A percentile compares a stretch with the other conserved stretches of the same genome.
These are phyloP conservation scores for Acanthornis magna DNA, from an alignment of 2,797 vertebrate species.

Conservation along the genomic window DNA sequence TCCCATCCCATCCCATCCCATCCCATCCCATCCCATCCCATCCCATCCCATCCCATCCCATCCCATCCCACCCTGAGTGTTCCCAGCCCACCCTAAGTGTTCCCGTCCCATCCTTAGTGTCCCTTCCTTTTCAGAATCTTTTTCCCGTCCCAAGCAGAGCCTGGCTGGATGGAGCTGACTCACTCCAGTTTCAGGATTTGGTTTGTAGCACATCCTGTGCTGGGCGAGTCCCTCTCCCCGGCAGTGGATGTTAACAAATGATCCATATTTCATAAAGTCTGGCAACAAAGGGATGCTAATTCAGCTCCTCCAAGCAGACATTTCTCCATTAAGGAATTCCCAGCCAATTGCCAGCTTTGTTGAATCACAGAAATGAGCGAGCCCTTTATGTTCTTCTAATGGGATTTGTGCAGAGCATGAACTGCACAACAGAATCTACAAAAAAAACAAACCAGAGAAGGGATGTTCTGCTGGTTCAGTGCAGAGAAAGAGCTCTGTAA, in stretches of 20 bases:
- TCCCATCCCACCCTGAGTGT: no score
- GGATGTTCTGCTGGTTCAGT: background rate
- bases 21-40: no score
- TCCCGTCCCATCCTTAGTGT: no score
- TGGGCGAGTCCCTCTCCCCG: background rate
- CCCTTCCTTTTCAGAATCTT: background rate
- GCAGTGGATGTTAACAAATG: no score
- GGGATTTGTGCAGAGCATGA: background rate
- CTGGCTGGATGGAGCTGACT: fast-evolving
- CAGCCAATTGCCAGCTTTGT: background rate
- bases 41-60: no score
- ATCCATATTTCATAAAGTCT: background rate
- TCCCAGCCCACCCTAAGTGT: no score
- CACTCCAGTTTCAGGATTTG: background rate
- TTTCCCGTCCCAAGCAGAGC: fast-evolving
- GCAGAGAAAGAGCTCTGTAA: background rate
- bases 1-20: no score
- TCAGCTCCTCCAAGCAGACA: background rate
- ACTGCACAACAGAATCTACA: background rate
- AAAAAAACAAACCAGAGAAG: no score
- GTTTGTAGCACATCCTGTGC: background rate
- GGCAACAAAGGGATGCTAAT: background rate
- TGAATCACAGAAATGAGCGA: background rate
- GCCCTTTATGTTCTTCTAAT: background rate
- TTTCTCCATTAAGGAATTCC: background rate